phyloP scores from a whole-genome alignment of 2,797 vertebrate genomes.

The Hippoglossus hippoglossus region DNA sequence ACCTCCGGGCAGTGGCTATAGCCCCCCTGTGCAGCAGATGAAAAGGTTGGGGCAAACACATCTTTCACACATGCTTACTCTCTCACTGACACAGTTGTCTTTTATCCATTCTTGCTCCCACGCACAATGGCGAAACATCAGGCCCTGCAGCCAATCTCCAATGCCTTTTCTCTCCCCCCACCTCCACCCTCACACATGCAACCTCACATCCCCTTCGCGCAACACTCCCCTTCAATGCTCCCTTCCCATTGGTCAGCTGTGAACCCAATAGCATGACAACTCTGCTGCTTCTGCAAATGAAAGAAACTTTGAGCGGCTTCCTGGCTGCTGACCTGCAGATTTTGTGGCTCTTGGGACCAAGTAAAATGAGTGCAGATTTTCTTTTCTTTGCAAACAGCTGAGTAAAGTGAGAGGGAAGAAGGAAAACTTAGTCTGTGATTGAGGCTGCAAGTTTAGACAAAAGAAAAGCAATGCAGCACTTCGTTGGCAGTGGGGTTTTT shows the following conservation, averaged over 20 bases:
- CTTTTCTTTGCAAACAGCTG: constrained; percentile 28
- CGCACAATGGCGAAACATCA: constrained; percentile 58
- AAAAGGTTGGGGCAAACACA: constrained; percentile 92
- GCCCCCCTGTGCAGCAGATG: constrained; percentile 91
- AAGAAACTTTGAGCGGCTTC: constrained; percentile 58
- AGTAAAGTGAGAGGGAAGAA: constrained; percentile 20
- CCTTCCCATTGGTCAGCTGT: constrained; percentile 73
- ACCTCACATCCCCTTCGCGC: constrained; percentile 56
- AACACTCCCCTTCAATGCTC: constrained; percentile 72
- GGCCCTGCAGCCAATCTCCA: constrained; percentile 54
- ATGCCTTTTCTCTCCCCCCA: constrained; percentile 44
- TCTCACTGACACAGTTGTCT: constrained; percentile 74
- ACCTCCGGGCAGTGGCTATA: constrained; percentile 92
- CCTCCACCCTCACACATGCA: constrained; percentile 23
- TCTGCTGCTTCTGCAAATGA: constrained; percentile 63
- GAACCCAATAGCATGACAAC: constrained; percentile 65
- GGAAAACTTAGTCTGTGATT: constrained; percentile 23
- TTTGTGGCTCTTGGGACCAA: constrained; percentile 19
- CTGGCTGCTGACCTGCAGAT: constrained; percentile 54
- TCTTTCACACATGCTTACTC: constrained; percentile 86
- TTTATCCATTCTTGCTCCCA: constrained; percentile 63
- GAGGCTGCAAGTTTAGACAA: constrained; percentile 7
- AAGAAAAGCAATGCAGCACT: constrained; percentile 4
- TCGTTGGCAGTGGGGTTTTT: not conserved
- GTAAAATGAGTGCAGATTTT: constrained; percentile 18